phyloP scores from a whole-genome alignment of 2,113 vertebrate species.

The Empidonax traillii region DNA sequence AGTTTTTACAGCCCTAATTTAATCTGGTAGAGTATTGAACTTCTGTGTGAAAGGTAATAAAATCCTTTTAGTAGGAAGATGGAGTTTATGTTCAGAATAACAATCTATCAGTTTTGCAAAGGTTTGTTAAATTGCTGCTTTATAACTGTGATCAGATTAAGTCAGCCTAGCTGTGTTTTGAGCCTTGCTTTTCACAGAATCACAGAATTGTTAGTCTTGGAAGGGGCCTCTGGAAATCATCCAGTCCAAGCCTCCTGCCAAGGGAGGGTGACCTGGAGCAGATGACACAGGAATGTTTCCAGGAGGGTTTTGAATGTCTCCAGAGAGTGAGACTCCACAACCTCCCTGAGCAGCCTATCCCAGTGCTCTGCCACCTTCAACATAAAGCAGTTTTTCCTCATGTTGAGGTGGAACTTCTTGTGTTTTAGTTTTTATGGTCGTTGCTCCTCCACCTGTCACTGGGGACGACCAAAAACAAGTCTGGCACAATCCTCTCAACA shows the following conservation, averaged over 20 bases:
- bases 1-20: conserved; percentile 62
- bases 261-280: neutral
- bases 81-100: conserved; percentile 70
- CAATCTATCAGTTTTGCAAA: conserved; percentile 60
- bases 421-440: neutral
- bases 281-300: rapidly evolving
- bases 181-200: neutral
- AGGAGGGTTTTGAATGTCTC: neutral
- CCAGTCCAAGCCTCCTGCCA: neutral
- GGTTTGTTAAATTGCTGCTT: conserved; percentile 30
- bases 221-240: neutral
- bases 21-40: conserved; percentile 60
- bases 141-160: neutral
- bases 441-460: rapidly evolving
- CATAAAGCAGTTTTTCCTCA: neutral
- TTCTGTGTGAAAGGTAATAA: conserved; percentile 59
- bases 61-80: conserved; percentile 63
- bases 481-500: neutral
- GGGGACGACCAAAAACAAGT: neutral
- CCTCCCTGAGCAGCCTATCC: neutral
- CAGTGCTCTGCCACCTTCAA: neutral
- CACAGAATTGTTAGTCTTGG: neutral
- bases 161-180: neutral
- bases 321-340: neutral
- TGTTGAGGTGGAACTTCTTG: neutral